Evolutionary conservation across 2,113 vertebrate species (phyloP).

Genomic region (Gallinago media): DNA sequence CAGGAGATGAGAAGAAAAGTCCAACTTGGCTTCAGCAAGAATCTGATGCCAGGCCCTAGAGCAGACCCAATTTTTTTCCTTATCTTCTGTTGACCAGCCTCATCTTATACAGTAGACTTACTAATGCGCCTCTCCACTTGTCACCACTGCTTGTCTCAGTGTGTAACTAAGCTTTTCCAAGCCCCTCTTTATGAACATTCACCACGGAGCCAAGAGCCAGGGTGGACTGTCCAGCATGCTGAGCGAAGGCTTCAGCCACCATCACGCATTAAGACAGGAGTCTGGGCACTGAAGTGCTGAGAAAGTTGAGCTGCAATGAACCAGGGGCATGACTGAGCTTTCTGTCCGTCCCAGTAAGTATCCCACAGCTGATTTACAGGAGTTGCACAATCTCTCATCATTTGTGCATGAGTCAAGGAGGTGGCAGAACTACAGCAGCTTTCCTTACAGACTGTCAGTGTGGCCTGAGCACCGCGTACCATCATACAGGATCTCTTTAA

Average conservation of each 20-base stretch:
- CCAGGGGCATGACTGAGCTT: background rate
- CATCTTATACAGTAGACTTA: background rate
- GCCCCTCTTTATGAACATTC: background rate
- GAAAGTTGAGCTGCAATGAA: background rate
- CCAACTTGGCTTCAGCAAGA: background rate
- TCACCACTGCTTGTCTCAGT: background rate
- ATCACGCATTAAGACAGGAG: background rate
- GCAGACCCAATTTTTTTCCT: background rate
- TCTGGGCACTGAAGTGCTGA: background rate
- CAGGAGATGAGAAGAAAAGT: background rate
- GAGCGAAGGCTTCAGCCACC: background rate
- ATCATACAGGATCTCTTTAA: background rate
- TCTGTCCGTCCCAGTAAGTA: background rate
- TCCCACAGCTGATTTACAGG: background rate
- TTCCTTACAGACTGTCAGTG: background rate
- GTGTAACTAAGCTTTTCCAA: background rate
- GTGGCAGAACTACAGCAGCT: conserved; percentile 1
- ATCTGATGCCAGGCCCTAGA: background rate
- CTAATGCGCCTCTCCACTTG: background rate
- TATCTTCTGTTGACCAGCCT: background rate
- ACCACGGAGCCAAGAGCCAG: background rate
- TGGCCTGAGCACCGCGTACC: rapidly evolving
- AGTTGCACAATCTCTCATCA: background rate
- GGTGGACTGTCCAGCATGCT: background rate
- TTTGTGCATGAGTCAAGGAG: background rate